Conservation (phyloP, 2,797 vertebrate genomes). For the Ataeniobius toweri region DNA sequence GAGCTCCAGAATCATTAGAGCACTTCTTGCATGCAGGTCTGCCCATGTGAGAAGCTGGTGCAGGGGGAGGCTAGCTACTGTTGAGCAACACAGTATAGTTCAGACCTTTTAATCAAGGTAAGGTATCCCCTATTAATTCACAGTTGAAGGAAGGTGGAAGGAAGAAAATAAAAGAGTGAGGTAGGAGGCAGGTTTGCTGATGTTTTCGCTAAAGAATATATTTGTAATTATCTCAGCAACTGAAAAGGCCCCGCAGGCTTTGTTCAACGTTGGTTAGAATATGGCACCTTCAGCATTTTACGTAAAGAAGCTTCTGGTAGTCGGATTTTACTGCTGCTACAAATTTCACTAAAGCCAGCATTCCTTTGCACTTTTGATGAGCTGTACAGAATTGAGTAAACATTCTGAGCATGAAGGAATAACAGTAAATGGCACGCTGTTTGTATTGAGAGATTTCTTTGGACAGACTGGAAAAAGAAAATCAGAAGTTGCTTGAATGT, state of each 20-base stretch:
- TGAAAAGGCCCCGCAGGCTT: constrained; percentile 58
- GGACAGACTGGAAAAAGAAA: constrained; percentile 42
- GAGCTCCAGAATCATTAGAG: constrained; percentile 82
- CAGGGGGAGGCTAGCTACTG: constrained; percentile 45
- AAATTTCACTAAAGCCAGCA: constrained; percentile 49
- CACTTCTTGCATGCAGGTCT: constrained; percentile 75
- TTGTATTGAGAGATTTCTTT: constrained; percentile 27
- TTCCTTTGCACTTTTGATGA: constrained; percentile 60
- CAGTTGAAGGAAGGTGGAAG: constrained; percentile 25
- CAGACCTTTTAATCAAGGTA: constrained; percentile 76
- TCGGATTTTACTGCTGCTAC: constrained; percentile 56
- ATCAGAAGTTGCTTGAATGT: constrained; percentile 73
- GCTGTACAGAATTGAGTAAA: constrained; percentile 17
- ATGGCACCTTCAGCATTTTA: constrained; percentile 59
- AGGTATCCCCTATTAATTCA: constrained; percentile 70
- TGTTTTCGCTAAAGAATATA: constrained; percentile 67
- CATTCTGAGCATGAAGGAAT: constrained; percentile 21
- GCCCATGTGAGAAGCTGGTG: constrained; percentile 63
- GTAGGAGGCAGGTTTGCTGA: constrained; percentile 51
- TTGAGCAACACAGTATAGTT: constrained; percentile 65
- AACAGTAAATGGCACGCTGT: constrained; percentile 30
- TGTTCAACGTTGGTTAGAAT: constrained; percentile 55
- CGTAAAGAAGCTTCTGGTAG: constrained; percentile 54
- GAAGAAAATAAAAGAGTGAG: constrained; percentile 23
- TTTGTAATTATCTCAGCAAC: constrained; percentile 73